Evolutionary conservation across 2,797 vertebrate genomes (phyloP).

Genomic region (Hypotaenidia philippensis): DNA sequence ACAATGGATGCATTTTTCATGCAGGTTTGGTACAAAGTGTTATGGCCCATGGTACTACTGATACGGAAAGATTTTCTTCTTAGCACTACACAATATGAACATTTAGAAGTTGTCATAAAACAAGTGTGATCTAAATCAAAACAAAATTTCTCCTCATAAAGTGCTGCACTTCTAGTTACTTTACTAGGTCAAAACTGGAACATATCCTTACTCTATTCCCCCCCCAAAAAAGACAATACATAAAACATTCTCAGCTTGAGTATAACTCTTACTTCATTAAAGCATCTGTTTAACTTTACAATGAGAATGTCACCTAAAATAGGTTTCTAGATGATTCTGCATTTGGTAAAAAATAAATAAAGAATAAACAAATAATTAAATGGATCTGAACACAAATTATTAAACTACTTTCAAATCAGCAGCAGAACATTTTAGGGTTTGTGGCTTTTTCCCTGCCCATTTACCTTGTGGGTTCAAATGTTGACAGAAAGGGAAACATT

Average conservation of each 20-base stretch:
- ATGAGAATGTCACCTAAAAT: background rate
- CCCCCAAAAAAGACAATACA: background rate
- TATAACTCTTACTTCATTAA: background rate
- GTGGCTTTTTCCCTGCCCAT: background rate
- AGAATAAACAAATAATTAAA: background rate
- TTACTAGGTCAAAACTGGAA: slow-evolving; percentile 5
- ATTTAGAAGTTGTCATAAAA: background rate
- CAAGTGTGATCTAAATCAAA: background rate
- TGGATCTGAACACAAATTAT: background rate
- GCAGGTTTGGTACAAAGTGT: slow-evolving; percentile 19
- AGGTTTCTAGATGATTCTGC: background rate
- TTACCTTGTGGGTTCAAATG: background rate
- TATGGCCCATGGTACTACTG: background rate
- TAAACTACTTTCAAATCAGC: background rate
- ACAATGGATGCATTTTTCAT: slow-evolving; percentile 28
- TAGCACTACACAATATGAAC: background rate
- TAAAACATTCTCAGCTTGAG: background rate
- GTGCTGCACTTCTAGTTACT: background rate
- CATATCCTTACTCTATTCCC: background rate
- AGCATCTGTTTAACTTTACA: background rate
- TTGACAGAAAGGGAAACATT: background rate
- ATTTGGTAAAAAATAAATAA: background rate
- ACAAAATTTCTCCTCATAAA: background rate
- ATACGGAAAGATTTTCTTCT: slow-evolving; percentile 1
- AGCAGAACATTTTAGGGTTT: background rate